Base-by-base conservation (phyloP, 1,140 invertebrate genomes). In the Thaumetopoea pityocampa region DNA sequence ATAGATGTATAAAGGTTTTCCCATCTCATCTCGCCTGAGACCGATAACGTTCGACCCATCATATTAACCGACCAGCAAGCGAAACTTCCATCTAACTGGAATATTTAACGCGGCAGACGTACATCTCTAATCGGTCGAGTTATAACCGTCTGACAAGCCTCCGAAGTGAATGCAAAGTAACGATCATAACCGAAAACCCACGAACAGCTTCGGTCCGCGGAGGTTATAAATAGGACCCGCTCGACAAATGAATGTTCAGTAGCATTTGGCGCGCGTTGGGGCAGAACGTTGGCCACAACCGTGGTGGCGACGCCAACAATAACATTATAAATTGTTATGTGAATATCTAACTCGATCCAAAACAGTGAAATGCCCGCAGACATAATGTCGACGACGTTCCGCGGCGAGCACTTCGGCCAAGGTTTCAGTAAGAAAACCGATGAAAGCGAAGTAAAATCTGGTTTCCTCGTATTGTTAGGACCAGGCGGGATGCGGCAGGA, bases 401-500 rank as follows among this genome's bases (percentile, higher is more conserved):
- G 66, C 30, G 47, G 56, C 14, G 67, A 67, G 29, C 67, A 53
- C 33, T 73, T 73, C 55, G 62, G 60, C 6, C 62, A 57, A 15
- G 54, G 42, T 35, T 65, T 64, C 15, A 52, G 29, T 29, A 74
- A 61, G 51, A 79, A 86, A 29, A 86, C 82, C 24, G 86, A 86
- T 74, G 88, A 88, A 61, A 87, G 88, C 1, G 90, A 90, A 66
- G 85, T 88, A 30, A 90, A 89, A 81, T 87, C 86, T 35, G 90
- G 90, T 1, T 87, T 88, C 59, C 84, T 91, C 82, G 88, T 85
- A 30, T 70, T 91, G 2, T 38, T 90, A 6, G 86, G 88, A 0
- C 87, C 88, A 9, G 87, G 85, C 29, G 88, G 88, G 37, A 83
- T 87, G 32, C 79, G 87, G 2, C 89, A 90, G 67, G 83, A 86